Evolutionary conservation across 2,797 vertebrate genomes (phyloP).

Genomic region (Gymnodraco acuticeps): DNA sequence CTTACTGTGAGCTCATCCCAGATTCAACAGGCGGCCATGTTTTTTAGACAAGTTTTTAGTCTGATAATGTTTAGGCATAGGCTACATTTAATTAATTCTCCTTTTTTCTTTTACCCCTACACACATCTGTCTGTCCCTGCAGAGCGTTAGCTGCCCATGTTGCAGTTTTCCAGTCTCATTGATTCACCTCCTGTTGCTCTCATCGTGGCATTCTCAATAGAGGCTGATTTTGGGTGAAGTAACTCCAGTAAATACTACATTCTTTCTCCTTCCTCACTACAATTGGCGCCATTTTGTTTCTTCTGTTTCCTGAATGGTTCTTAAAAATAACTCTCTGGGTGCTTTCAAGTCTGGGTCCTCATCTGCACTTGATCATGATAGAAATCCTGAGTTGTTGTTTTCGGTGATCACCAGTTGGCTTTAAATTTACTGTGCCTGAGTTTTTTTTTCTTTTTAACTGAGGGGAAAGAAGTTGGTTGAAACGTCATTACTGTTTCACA

Average conservation of each 20-base stretch:
- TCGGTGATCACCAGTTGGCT: background rate
- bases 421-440: background rate
- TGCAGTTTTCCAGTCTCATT: background rate
- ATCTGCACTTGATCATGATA: background rate
- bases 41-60: constrained; percentile 1
- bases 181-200: background rate
- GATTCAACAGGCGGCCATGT: constrained; percentile 8
- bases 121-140: background rate
- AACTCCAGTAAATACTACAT: background rate
- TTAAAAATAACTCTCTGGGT: background rate
- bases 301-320: background rate
- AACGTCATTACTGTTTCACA: background rate
- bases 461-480: background rate
- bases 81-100: background rate
- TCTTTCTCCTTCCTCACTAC: background rate
- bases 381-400: background rate
- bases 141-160: background rate
- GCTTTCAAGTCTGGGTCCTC: background rate
- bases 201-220: background rate
- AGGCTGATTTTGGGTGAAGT: constrained; percentile 6
- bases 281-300: background rate
- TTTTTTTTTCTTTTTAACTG: background rate
- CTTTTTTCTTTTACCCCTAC: background rate
- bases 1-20: constrained; percentile 7
- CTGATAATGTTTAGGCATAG: background rate